Evolutionary conservation across 2,888 invertebrate genomes (phyloP), one percentile per base, ranked within the genome.

Genomic region (Argynnis bischoffii): DNA sequence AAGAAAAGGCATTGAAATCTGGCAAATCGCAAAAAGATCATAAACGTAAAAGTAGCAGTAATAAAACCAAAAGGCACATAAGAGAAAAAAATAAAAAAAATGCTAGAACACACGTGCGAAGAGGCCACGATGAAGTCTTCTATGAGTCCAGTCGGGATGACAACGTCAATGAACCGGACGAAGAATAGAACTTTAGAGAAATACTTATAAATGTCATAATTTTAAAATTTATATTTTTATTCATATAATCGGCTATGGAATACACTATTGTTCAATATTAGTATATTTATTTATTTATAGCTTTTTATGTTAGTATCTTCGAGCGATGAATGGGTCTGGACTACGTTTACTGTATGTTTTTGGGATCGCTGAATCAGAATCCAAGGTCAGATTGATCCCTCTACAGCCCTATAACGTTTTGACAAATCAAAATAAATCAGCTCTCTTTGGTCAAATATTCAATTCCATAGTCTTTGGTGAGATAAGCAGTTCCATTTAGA

Each of bases 71-170:
- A 63, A 66, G 59, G 35, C 69, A 68, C 26, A 61, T 41, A 14
- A 71, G 56, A 57, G 54, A 50, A 14, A 50, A 63, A 4, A 55
- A 46, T 21, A 64, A 57, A 16, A 65, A 2, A 6, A 41, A 50
- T 13, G 35, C 54, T 8, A 53, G 26, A 16, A 47, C 59, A 13
- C 50, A 26, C 1, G 55, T 50, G 1, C n/a, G 53, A 0, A 63
- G 66, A 60, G 69, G 56, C 13, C 51, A 56, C 57, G 79, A 77
- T 0, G 83, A 82, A 4, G 78, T 80, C 0, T 82, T 86, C 55
- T 90, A 90, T 48, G 88, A 89, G 69, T 91, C 91, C n/a, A 91
- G 89, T 74, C 77, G 79, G 41, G 90, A 91, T 21, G 89, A 89
- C 1, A 85, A 87, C 71, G 89, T 91, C 2, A 91, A 90, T 71